Percentiles rank a stretch among this genome's conserved stretches.
Conservation (phyloP, 1,140 invertebrate species). For the Globodera ellingtonae region DNA sequence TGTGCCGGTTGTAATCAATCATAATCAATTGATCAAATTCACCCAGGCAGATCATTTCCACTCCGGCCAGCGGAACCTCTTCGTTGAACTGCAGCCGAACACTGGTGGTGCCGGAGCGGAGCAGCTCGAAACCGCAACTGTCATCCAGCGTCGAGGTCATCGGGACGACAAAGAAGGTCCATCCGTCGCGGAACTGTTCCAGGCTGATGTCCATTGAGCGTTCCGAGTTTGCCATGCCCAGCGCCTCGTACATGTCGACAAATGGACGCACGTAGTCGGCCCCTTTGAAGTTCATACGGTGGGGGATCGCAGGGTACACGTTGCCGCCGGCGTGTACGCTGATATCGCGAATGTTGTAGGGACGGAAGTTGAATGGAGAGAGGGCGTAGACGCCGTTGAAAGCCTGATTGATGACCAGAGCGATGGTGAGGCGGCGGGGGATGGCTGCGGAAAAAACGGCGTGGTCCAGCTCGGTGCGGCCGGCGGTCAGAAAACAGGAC, state of each 20-base stretch:
- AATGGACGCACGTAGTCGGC: conserved; percentile 25
- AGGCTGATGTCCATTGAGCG: conserved; percentile 29
- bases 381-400: conserved; percentile 17
- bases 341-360: conserved; percentile 28
- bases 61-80: conserved; percentile 11
- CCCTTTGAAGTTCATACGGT: conserved; percentile 16
- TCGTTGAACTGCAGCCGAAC: conserved; percentile 20
- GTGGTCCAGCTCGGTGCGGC: conserved; percentile 31
- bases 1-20: conserved; percentile 2
- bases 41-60: conserved; percentile 12
- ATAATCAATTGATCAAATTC: conserved; percentile 7
- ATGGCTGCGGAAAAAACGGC: conserved; percentile 8
- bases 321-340: conserved; percentile 11
- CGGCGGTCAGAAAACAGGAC: conserved; percentile 19
- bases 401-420: conserved; percentile 5
- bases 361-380: conserved; percentile 32
- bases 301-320: conserved; percentile 27
- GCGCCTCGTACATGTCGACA: conserved; percentile 33
- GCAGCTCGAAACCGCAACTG: conserved; percentile 22
- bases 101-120: conserved; percentile 23
- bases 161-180: conserved; percentile 28
- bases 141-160: conserved; percentile 28
- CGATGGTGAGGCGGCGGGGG: conserved; percentile 29
- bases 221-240: conserved; percentile 24
- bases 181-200: conserved; percentile 25